A percentile compares a stretch with the other conserved stretches of the same genome.
These are phyloP conservation scores for Pygoscelis adeliae DNA, from an alignment of 2,113 vertebrate species.

Conservation along the genomic window DNA sequence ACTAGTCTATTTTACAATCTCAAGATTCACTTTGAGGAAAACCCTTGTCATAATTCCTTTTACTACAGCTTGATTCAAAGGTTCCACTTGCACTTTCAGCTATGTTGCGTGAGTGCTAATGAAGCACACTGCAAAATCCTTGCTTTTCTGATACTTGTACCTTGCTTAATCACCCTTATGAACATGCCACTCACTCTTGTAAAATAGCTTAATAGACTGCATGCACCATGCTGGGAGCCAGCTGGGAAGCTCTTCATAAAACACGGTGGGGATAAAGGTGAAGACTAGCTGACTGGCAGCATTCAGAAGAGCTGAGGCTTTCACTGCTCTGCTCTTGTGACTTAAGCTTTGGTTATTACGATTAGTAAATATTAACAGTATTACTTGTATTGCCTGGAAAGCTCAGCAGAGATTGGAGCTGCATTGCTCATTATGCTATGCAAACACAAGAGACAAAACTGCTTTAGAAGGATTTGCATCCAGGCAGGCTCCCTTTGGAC, in stretches of 20 bases:
- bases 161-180: not conserved
- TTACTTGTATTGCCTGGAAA: not conserved
- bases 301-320: not conserved
- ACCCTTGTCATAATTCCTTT: conserved; percentile 10
- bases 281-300: not conserved
- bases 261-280: not conserved
- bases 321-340: not conserved
- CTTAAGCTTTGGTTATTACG: not conserved
- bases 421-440: not conserved
- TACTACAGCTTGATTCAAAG: not conserved
- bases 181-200: not conserved
- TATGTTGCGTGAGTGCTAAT: not conserved
- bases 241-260: not conserved
- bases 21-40: not conserved
- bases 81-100: not conserved
- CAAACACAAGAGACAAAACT: not conserved
- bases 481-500: not conserved
- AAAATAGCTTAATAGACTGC: not conserved
- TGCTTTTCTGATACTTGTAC: not conserved
- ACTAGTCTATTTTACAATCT: not conserved
- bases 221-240: not conserved
- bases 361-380: not conserved
- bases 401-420: not conserved
- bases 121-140: not conserved
- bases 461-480: not conserved